Percentiles rank a stretch among this genome's conserved stretches.
Evolutionary conservation across 2,113 vertebrate species (phyloP).

Genomic region (Gallinago media): DNA sequence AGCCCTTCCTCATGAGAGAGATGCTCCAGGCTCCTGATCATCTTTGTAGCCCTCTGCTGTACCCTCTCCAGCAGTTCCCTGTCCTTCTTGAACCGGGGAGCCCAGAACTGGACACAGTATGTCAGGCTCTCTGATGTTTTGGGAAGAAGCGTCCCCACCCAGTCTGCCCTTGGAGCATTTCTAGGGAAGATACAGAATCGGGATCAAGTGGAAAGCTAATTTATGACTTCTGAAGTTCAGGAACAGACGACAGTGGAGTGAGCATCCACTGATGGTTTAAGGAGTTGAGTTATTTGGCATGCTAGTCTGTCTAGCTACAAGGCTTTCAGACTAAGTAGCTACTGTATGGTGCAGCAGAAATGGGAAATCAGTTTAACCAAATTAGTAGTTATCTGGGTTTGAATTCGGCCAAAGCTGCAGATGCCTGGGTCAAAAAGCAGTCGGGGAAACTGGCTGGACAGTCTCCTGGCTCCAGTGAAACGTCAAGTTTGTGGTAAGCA

Average conservation of each 20-base stretch:
- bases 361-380: neutral
- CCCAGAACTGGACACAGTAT: too few species aligned
- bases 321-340: neutral
- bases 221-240: neutral
- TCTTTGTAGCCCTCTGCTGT: too few species aligned
- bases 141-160: neutral
- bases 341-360: neutral
- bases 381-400: neutral
- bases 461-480: neutral
- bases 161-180: neutral
- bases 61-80: too few species aligned
- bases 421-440: neutral
- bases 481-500: neutral
- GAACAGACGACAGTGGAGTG: neutral
- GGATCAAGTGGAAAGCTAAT: neutral
- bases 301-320: neutral
- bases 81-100: too few species aligned
- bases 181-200: neutral
- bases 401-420: neutral
- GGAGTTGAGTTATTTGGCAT: neutral
- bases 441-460: neutral
- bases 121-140: neutral
- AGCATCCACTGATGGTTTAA: neutral
- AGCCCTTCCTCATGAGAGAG: too few species aligned
- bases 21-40: too few species aligned